Base-by-base conservation (phyloP, 2,113 vertebrate species). In the Osmerus mordax region DNA sequence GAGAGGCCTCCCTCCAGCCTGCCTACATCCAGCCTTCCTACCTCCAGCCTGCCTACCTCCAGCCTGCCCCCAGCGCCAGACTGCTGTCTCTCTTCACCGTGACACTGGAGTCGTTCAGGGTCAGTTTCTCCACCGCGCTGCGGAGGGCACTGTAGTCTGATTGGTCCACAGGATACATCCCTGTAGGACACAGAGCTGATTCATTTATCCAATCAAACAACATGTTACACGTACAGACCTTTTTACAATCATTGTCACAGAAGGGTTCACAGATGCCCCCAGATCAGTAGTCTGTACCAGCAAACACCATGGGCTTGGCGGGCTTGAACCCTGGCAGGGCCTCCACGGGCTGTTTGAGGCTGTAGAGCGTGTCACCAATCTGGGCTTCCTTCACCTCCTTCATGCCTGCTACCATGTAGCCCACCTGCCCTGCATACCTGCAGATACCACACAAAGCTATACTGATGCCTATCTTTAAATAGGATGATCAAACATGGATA, bases 371-470 rank as follows among this genome's bases (percentile, higher is more conserved):
- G 87, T 99, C 97, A 82, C 97, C 97, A 86, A 98, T 94, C 94
- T 99, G 97, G 53, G 96, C 97, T 88, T 99, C 97, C n/a, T 95
- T 95, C 82, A 98, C 94, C 36, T 96, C 94, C 89, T 96, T 99
- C 96, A 99, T 99, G 72, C 97, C 97, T 77, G 96, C 94, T 79
- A 96, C 87, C 29, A 99, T 75, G 83, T 96, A 99, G 70, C 97
- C 97, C 86, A 99, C 97, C 83, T 99, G 97, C 69, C 97, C 97
- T 69, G 96, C 96, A 84, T 93, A 95, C 73, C 97, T 99, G 72
- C 87, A 81, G 62, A 60, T 11, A 21, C 21, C 15, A 56, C n/a
- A n/a, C n/a, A 56, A 15, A 62, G 60, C 23, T 25, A 62, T 12
- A 28, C 59, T 25, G 25, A 61, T 21, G 59, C 19, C 21, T 19